Evolutionary conservation across 2,797 vertebrate genomes (phyloP).

Genomic region (Falco cherrug): DNA sequence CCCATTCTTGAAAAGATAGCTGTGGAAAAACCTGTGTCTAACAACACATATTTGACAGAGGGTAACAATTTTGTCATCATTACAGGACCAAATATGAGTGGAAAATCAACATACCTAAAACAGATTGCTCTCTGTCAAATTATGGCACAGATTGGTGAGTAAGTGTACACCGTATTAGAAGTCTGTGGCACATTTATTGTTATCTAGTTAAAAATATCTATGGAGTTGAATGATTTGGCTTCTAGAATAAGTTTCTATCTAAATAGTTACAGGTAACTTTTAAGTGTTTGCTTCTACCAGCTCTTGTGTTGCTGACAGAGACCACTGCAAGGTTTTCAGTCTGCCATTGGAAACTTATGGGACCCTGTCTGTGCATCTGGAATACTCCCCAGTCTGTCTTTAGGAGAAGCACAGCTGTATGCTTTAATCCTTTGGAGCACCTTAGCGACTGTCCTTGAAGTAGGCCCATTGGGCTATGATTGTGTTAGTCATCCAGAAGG

Average conservation of each 20-base stretch:
- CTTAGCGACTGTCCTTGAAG: background rate
- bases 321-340: background rate
- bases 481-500: background rate
- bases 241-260: background rate
- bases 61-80: conserved; percentile 94
- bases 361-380: background rate
- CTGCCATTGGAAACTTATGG: accelerated
- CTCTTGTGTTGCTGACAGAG: background rate
- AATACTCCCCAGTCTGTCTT: background rate
- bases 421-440: background rate
- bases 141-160: conserved; percentile 96
- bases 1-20: conserved; percentile 93
- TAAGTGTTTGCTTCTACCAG: background rate
- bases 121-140: conserved; percentile 97
- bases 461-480: accelerated
- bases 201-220: background rate
- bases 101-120: conserved; percentile 96
- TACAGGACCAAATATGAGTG: conserved; percentile 98
- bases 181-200: background rate
- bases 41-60: conserved; percentile 91
- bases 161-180: background rate
- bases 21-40: conserved; percentile 88
- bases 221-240: background rate
- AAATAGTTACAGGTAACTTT: background rate
- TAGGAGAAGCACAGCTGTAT: background rate